A percentile compares a stretch with the other conserved stretches of the same genome.
Evolutionary conservation across 92 coral and sea anemone species (phyloP).

Genomic region (Nematostella vectensis): DNA sequence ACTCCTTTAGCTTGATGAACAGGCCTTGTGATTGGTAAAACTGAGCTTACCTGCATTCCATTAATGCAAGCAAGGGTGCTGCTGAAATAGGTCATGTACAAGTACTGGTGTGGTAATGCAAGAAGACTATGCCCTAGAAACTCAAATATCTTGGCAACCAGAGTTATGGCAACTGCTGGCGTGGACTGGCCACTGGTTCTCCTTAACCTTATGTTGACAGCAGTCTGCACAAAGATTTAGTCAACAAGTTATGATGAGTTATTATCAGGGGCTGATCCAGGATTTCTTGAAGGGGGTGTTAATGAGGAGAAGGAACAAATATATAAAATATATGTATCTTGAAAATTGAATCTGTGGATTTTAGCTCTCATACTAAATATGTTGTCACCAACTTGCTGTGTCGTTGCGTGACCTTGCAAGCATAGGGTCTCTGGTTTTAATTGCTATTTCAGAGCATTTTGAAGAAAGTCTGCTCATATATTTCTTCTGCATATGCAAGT

Average conservation of each 20-base stretch:
- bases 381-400: too few species aligned
- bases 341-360: too few species aligned
- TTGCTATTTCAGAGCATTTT: too few species aligned
- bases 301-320: too few species aligned
- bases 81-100: constrained; percentile 47
- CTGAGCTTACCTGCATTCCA: constrained; percentile 42
- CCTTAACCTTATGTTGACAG: constrained; percentile 34
- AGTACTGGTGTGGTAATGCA: constrained; percentile 19
- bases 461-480: too few species aligned
- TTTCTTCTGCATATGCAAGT: too few species aligned
- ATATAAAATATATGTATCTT: too few species aligned
- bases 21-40: neutral
- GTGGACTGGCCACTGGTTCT: constrained; percentile 47
- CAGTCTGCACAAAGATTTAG: constrained; percentile 23
- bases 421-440: too few species aligned
- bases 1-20: neutral
- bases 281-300: neutral
- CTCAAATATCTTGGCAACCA: constrained; percentile 36
- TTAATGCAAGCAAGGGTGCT: constrained; percentile 36
- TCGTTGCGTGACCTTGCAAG: too few species aligned
- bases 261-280: too few species aligned
- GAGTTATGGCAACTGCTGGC: constrained; percentile 12
- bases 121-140: constrained; percentile 32
- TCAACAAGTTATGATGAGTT: too few species aligned
- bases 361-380: too few species aligned